These are phyloP conservation scores for Serilophus lunatus DNA, from an alignment of 2,113 vertebrate genomes.

Conservation along the genomic window DNA sequence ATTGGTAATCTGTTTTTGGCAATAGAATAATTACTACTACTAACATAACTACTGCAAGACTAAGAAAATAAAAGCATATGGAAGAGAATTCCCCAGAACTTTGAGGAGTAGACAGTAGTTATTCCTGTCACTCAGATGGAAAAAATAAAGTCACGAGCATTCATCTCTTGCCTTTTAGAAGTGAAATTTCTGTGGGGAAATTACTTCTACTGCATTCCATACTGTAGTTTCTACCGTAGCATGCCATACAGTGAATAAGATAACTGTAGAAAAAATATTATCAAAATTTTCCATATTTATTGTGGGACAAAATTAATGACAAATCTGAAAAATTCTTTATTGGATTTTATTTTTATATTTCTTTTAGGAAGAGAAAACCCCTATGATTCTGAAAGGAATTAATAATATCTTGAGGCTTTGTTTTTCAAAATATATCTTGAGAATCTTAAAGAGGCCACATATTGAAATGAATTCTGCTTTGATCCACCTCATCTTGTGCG, in stretches of 20 bases:
- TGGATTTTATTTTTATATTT: background rate
- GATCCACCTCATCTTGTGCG: background rate
- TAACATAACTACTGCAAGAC: background rate
- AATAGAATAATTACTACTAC: background rate
- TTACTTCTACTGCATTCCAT: background rate
- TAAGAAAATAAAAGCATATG: background rate
- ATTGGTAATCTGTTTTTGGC: background rate
- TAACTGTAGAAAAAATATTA: background rate
- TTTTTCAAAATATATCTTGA: background rate
- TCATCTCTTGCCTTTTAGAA: background rate
- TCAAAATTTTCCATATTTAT: background rate
- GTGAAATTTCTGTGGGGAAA: background rate
- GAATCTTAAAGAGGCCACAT: background rate
- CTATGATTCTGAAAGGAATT: background rate
- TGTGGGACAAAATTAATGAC: background rate
- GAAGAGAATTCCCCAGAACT: background rate
- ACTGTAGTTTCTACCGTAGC: background rate
- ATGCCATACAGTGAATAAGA: background rate
- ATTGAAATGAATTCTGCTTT: background rate
- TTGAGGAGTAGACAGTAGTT: background rate
- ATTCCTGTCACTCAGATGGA: background rate
- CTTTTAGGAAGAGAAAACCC: background rate
- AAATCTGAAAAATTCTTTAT: background rate
- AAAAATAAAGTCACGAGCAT: background rate
- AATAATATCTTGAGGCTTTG: background rate